phyloP scores from a whole-genome alignment of 92 coral and sea anemone species.

The Phymanthus crucifer region DNA sequence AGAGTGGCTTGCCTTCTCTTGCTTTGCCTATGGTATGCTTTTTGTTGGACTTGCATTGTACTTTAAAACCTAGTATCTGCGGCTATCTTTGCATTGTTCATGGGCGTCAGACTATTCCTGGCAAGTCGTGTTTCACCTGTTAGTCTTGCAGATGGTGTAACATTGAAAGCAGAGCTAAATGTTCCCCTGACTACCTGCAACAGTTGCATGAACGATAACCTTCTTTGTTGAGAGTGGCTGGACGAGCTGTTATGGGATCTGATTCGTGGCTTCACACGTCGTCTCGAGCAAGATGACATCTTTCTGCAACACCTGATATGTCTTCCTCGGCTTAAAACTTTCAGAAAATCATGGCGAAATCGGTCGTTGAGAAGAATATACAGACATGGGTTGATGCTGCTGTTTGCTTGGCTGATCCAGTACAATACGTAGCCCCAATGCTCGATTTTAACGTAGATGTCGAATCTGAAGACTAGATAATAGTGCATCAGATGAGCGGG shows the following conservation, averaged over 20 bases:
- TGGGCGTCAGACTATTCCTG: constrained; percentile 13
- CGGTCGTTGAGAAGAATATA: constrained; percentile 50
- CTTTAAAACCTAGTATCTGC: constrained; percentile 21
- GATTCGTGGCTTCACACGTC: not conserved
- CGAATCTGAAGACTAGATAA: constrained; percentile 8
- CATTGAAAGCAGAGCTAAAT: constrained; percentile 20
- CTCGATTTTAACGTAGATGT: constrained; percentile 10
- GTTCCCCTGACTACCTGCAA: constrained; percentile 39
- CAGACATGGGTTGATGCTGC: constrained; percentile 68
- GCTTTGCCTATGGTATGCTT: not conserved
- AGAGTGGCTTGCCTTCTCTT: too few species aligned
- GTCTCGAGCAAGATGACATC: constrained; percentile 2
- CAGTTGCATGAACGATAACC: constrained; percentile 33
- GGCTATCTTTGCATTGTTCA: constrained; percentile 7
- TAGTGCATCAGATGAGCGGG: constrained; percentile 65
- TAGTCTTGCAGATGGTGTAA: constrained; percentile 5
- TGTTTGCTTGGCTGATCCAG: constrained; percentile 67
- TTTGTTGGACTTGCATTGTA: not conserved
- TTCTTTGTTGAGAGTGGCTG: constrained; percentile 26
- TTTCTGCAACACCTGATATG: not conserved
- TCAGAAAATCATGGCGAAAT: constrained; percentile 39
- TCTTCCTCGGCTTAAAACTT: constrained; percentile 11
- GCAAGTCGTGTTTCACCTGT: constrained; percentile 22
- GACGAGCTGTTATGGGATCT: constrained; percentile 15
- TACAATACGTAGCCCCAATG: constrained; percentile 11